Conservation (phyloP, 1,140 invertebrate genomes). For the Scylla paramamosain region DNA sequence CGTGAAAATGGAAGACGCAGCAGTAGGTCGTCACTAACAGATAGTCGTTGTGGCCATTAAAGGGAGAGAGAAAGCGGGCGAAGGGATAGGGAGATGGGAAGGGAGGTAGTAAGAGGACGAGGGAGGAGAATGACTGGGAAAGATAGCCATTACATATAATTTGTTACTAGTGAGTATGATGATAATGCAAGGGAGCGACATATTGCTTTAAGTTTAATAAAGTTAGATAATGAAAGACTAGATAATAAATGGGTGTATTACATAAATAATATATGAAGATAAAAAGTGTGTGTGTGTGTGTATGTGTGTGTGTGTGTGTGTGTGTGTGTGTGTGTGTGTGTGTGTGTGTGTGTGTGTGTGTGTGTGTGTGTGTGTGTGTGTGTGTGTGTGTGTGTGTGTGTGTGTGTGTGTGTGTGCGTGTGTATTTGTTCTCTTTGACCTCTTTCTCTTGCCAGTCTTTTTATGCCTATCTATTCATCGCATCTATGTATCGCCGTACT, state of each 20-base stretch:
- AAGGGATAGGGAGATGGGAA: not conserved
- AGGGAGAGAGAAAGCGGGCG: not conserved
- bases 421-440: too few relatives aligned
- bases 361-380: constrained; percentile 11
- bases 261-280: not conserved
- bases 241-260: not conserved
- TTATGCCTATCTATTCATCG: too few relatives aligned
- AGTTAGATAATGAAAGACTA: not conserved
- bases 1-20: not conserved
- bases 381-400: not conserved
- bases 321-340: constrained; percentile 16
- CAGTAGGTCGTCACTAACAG: constrained; percentile 7
- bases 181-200: not conserved
- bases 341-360: constrained; percentile 20
- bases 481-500: too few relatives aligned
- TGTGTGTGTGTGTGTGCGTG: too few relatives aligned
- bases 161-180: not conserved
- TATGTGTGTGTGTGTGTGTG: not conserved
- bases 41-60: not conserved
- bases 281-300: not conserved
- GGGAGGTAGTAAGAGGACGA: not conserved
- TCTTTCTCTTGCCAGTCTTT: too few relatives aligned
- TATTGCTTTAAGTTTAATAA: not conserved
- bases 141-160: not conserved
- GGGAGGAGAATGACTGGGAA: not conserved